A percentile compares a stretch with the other conserved stretches of the same genome.
Evolutionary conservation across 2,888 invertebrate genomes (phyloP).

Genomic region (Drosophila kanekoi): DNA sequence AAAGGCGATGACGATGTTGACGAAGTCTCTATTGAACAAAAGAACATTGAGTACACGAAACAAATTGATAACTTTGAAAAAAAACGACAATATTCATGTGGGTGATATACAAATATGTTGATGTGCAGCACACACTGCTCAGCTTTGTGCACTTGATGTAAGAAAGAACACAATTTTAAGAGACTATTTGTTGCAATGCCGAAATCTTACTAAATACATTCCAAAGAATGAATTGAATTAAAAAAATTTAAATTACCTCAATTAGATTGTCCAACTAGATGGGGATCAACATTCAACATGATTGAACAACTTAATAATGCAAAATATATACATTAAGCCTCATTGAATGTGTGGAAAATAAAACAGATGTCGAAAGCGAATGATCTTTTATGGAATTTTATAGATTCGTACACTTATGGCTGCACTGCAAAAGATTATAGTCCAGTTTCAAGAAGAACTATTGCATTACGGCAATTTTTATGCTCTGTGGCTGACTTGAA

Average conservation of each 20-base stretch:
- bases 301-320: slow-evolving; percentile 5
- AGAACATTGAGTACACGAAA: slow-evolving; percentile 1
- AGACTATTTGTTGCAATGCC: slow-evolving; percentile 19
- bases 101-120: slow-evolving; percentile 5
- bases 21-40: not conserved
- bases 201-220: slow-evolving; percentile 7
- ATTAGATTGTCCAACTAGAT: slow-evolving; percentile 30
- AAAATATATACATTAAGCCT: slow-evolving; percentile 1
- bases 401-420: slow-evolving; percentile 1
- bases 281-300: slow-evolving; percentile 26
- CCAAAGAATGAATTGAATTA: slow-evolving; percentile 9
- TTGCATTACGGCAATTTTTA: slow-evolving; percentile 24
- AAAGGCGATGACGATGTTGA: slow-evolving; percentile 10
- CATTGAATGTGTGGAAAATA: slow-evolving; percentile 16
- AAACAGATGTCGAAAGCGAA: slow-evolving; percentile 1
- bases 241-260: slow-evolving; percentile 20
- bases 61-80: slow-evolving; percentile 5
- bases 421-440: not conserved
- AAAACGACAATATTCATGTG: not conserved
- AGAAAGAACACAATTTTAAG: slow-evolving; percentile 10
- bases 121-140: slow-evolving; percentile 21
- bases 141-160: slow-evolving; percentile 24
- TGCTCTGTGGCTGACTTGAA: slow-evolving; percentile 16
- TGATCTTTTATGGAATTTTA: not conserved
- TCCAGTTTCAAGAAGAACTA: slow-evolving; percentile 10